Evolutionary conservation across 2,113 vertebrate genomes (phyloP).

Genomic region (Australoheros scitulus): DNA sequence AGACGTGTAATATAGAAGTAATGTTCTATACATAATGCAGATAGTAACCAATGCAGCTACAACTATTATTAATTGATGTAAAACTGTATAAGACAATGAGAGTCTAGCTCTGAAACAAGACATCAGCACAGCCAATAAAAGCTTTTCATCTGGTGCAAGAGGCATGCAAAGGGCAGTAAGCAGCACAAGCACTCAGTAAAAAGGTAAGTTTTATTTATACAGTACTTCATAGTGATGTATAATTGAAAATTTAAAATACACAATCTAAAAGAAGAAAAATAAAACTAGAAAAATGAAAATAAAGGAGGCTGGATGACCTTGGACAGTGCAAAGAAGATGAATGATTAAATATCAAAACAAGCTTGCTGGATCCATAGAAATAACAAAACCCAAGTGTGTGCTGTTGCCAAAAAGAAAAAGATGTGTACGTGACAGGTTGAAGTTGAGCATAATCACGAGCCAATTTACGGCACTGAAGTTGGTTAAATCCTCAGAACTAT

Average conservation of each 20-base stretch:
- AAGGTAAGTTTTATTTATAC: neutral
- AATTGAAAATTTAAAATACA: neutral
- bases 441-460: neutral
- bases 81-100: neutral
- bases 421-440: constrained; percentile 18
- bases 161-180: neutral
- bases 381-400: neutral
- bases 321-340: neutral
- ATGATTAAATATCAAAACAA: constrained; percentile 23
- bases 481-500: constrained; percentile 25
- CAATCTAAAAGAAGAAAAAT: neutral
- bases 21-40: constrained; percentile 17
- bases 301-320: neutral
- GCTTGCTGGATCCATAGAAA: constrained; percentile 8
- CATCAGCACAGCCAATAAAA: neutral
- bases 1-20: constrained; percentile 1
- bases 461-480: neutral
- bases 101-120: neutral
- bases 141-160: neutral
- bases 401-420: constrained; percentile 2
- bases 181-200: neutral
- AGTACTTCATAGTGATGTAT: neutral
- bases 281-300: neutral
- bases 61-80: constrained; percentile 10
- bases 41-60: constrained; percentile 7